Conservation (phyloP, 1,140 invertebrate genomes). For the Dreissena polymorpha region DNA sequence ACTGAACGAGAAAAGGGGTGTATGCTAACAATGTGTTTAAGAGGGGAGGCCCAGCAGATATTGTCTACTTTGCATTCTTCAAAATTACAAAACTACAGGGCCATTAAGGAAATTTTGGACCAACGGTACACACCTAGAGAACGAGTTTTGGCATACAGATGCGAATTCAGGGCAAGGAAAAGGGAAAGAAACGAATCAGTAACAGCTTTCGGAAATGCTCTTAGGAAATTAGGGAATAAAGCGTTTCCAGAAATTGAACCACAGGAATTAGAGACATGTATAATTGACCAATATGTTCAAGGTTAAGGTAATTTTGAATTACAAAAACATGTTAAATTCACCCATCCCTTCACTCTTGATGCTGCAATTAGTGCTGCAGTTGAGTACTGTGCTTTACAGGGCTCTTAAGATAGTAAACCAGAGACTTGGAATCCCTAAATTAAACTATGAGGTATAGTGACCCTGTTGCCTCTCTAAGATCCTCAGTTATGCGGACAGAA, state of each 20-base stretch:
- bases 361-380: constrained; percentile 21
- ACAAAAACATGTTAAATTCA: constrained; percentile 34
- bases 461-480: constrained; percentile 22
- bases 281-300: constrained; percentile 25
- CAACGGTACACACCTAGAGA: constrained; percentile 37
- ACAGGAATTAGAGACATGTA: constrained; percentile 12
- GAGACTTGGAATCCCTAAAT: no score
- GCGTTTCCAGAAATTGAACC: constrained; percentile 31
- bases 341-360: constrained; percentile 18
- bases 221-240: constrained; percentile 28
- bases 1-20: constrained; percentile 20
- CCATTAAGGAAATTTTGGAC: constrained; percentile 14
- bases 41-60: constrained; percentile 34
- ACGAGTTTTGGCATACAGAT: constrained; percentile 20
- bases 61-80: constrained; percentile 8
- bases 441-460: neutral
- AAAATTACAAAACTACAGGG: constrained; percentile 9
- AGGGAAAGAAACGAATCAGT: constrained; percentile 29
- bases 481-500: constrained; percentile 1
- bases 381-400: constrained; percentile 25
- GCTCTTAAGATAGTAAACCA: neutral
- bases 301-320: constrained; percentile 29
- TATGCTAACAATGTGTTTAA: constrained; percentile 42
- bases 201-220: constrained; percentile 31
- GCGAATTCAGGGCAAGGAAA: constrained; percentile 35